Conservation (phyloP, 2,797 vertebrate species). For the Onychomys arenicola region DNA sequence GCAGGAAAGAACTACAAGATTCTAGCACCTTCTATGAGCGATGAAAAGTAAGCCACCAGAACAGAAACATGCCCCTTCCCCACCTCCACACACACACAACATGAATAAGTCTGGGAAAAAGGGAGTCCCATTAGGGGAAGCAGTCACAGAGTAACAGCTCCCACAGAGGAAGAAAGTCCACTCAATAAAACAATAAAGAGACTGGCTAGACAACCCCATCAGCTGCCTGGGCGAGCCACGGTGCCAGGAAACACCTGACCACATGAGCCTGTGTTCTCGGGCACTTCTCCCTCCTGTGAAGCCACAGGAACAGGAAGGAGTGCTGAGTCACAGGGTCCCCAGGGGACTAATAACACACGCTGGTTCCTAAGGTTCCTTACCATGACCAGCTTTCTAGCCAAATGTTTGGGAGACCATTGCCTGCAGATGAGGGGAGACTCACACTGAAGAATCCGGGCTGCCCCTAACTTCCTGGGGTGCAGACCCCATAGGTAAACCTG, state of each 20-base stretch:
- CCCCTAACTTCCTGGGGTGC: not conserved
- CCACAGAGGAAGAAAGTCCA: not conserved
- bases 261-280: not conserved
- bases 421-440: not conserved
- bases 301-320: not conserved
- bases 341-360: not conserved
- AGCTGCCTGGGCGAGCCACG: not conserved
- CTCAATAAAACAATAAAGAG: not conserved
- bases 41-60: not conserved
- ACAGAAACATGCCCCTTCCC: not conserved
- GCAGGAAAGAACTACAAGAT: not conserved
- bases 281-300: not conserved
- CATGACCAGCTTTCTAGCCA: not conserved
- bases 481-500: not conserved
- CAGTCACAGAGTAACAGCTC: conserved; percentile 1
- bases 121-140: rapidly evolving
- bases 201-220: not conserved
- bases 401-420: not conserved
- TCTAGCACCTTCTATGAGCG: not conserved
- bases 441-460: not conserved
- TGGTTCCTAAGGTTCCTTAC: not conserved
- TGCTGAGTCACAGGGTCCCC: conserved; percentile 1
- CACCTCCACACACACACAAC: not conserved
- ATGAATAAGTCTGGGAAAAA: not conserved
- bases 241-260: not conserved